Base-by-base conservation (phyloP, 2,113 vertebrate genomes). In the Rostratula benghalensis region DNA sequence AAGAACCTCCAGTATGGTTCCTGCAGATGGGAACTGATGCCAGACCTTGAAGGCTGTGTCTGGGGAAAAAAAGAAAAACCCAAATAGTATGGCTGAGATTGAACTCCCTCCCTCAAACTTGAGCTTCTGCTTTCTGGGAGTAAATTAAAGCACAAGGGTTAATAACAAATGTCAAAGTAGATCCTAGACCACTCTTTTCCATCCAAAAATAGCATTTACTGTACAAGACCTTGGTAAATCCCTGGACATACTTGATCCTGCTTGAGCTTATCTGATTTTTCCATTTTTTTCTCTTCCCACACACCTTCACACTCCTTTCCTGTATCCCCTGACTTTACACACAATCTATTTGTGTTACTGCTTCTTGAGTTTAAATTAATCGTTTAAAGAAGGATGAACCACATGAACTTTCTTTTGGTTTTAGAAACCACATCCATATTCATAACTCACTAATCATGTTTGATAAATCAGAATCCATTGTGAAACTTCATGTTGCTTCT, bases 381-480 rank as follows among this genome's bases (percentile, higher is more conserved):
- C 96, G 84, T 82, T 96, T 89, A 89, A 74, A 88, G 89, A 95
- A 20, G 76, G 88, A 76, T 85, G 94, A 97, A 88, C 87, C 74
- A 22, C 78, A 45, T 68, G 84, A 95, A 96, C 95, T 87, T 96
- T 78, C 84, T 96, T 97, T 96, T 95, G 86, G 94, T 98, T 97
- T 95, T 85, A 95, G 89, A 78, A 95, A 97, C 85, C 91, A 89
- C 89, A 97, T 98, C 87, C 97, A 98, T 98, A 98, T 98, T 98
- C 96, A 98, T 97, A 94, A 97, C 50, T 70, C 88, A 60, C 93
- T 94, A 95, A 96, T 96, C 95, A 93, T 83, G 95, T 97, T 97
- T 97, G 94, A 97, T 95, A 97, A 96, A 97, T 96, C 94, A 97
- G 95, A 95, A 97, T 92, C 96, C 91, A 61, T 79, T 93, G 84